Conservation (phyloP, 1,140 invertebrate species). For the Xylocopa sonorina region DNA sequence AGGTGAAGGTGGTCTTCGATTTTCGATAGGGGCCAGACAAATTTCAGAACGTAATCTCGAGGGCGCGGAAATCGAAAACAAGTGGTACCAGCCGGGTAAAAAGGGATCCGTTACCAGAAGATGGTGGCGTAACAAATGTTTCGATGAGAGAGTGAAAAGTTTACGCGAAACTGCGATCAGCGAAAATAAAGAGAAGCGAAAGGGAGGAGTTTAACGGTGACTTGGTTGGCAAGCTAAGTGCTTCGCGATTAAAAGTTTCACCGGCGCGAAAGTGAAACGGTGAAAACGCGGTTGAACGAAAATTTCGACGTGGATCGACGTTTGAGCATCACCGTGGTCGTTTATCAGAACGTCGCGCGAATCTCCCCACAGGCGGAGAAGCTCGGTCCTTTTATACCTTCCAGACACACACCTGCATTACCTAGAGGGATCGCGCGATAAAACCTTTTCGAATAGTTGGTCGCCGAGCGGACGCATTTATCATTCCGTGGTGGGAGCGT, state of each 20-base stretch:
- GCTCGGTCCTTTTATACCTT: slow-evolving; percentile 40
- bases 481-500: slow-evolving; percentile 23
- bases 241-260: slow-evolving; percentile 27
- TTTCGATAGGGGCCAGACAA: slow-evolving; percentile 12
- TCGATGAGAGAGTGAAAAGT: background rate
- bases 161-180: too few species aligned
- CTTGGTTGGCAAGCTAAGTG: slow-evolving; percentile 3
- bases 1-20: slow-evolving; percentile 1
- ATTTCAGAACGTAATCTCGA: background rate
- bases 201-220: background rate
- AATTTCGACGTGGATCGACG: slow-evolving; percentile 45
- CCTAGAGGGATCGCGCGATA: slow-evolving; percentile 36
- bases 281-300: slow-evolving; percentile 11
- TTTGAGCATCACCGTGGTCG: slow-evolving; percentile 29
- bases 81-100: background rate
- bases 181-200: background rate
- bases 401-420: slow-evolving; percentile 57
- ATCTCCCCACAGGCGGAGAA: slow-evolving; percentile 35
- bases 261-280: slow-evolving; percentile 44
- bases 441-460: slow-evolving; percentile 41
- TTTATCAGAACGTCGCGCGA: slow-evolving; percentile 47
- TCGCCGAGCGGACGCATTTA: slow-evolving; percentile 44
- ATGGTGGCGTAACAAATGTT: too few species aligned
- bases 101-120: background rate
- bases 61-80: too few species aligned